Evolutionary conservation across 2,797 vertebrate species (phyloP), one percentile per base, ranked within the genome.

Genomic region (Crypturellus tataupa): DNA sequence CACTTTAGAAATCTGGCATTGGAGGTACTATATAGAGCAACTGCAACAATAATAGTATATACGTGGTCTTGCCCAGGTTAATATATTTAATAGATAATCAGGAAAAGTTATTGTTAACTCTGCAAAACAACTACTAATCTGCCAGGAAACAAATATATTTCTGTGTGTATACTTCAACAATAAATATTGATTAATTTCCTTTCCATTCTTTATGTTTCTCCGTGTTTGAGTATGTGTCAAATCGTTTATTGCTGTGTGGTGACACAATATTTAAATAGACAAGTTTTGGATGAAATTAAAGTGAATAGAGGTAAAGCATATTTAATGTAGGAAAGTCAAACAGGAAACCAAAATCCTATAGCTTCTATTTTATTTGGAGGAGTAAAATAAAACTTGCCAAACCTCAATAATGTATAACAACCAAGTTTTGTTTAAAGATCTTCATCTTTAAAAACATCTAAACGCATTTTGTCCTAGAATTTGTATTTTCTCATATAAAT

Each of bases 401-500:
- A 70, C 5, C 5, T 76, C 24, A 62, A 7, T 40, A 67, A 65
- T 12, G 4, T 12, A 37, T 47, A 56, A 20, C 2, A 12, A 42
- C 31, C 24, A 44, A 1, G 25, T n/a, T 85, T 78, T 64, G 8
- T 82, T 89, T 70, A 35, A 94, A 92, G 12, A 6, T 72, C n/a
- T n/a, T n/a, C n/a, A n/a, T n/a, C n/a, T n/a, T 68, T 87, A 16
- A 33, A 33, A 83, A 89, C 64, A 59, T 9, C 11, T 63, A 51
- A 53, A 40, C 6, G 56, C 0, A 0, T 5, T 67, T 76, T 62
- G 10, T n/a, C 12, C 53, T 59, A 60, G 14, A 55, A 44, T 89
- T 82, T 92, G 3, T 33, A n/a, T 68, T 85, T 65, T 80, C 27
- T 72, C 37, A 39, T 29, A 39, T 15, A 87, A 67, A 79, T 77